Evolutionary conservation across 2,888 invertebrate genomes (phyloP), one percentile per base, ranked within the genome.

Genomic region (Thera obeliscata): DNA sequence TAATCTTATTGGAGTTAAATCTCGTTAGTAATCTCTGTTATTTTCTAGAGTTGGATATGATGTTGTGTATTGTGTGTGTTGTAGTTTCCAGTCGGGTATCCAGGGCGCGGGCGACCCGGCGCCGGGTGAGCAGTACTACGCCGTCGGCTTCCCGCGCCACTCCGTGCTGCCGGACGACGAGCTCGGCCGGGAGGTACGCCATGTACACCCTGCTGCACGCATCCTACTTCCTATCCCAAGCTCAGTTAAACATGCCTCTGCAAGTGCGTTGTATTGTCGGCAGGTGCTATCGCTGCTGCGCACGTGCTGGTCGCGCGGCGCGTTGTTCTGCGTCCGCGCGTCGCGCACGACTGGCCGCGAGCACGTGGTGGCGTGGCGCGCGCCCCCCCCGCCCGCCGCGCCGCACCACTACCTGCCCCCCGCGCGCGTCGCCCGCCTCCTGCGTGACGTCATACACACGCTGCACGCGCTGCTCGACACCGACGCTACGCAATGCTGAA

Each of bases 261-360:
- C 1, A 22, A 22, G 22, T 1, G 38, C 4, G 38, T 38, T 38
- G 38, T 6, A 6, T 9, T 9, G 43, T 8, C 7, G 6, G 48
- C 82, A 94, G 94, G 96, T 98, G 72, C 88, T 98, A 78, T 88
- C 95, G 67, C 94, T 97, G 75, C 94, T 98, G 65, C 96, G 96
- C 78, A 94, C 95, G 71, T 98, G 98, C 38, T 99, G 98, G 95
- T 96, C 97, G 82, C 94, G 97, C 12, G 95, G 97, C 69, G 87
- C 96, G 74, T 95, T 98, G 76, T 99, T 99, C 92, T 96, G 97
- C 0, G 96, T 99, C 74, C 96, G 97, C 64, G 95, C 97, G 56
- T 98, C 98, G 0, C 96, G 96, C 67, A 99, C 98, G 0, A 98
- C 98, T 0, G 98, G 98, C 0, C 96, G 97, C 77, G 96, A 97